Evolutionary conservation across 2,113 vertebrate genomes (phyloP), one percentile per base, ranked within the genome.

Genomic region (Anguilla rostrata): DNA sequence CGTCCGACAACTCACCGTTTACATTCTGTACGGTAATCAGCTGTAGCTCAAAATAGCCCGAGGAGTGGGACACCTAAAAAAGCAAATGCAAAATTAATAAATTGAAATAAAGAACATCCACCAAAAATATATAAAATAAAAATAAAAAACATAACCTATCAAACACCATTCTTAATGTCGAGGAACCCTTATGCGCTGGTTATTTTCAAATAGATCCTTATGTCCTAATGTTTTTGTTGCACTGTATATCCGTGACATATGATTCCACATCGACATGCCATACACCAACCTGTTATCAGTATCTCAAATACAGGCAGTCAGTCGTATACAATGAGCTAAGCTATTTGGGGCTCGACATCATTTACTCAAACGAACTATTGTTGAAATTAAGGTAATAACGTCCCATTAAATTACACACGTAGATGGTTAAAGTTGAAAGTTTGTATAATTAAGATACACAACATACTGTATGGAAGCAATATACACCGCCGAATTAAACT

Each of bases 21-120:
- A 94, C 95, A 96, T 99, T 99, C 90, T 96, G 95, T 94, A 99
- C 93, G 39, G 96, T 95, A 85, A 96, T 92, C 94, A 99, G 90
- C 95, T 97, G 97, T 92, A 99, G 95, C 97, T 99, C 97, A 90
- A 99, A 97, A 96, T 97, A 98, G 89, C 98, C 98, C 88, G 96
- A 95, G 91, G 94, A 95, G 89, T 93, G 94, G 89, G 95, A 96
- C 94, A 95, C 97, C 98, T 99, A 96, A 89, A 94, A 95, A 94
- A 93, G 91, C 87, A 91, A 75, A 75, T 78, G 53, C n/a, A 88
- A 85, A 87, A 57, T 16, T 83, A 75, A 75, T 56, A 79, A 86
- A 87, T 66, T 82, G 22, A 63, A 87, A 78, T 66, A 63, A 80
- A 84, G 43, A 81, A 22, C 78, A 63, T 85, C 43, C 5, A 57